Conservation (phyloP, 2,113 vertebrate species). For the Willisornis vidua region DNA sequence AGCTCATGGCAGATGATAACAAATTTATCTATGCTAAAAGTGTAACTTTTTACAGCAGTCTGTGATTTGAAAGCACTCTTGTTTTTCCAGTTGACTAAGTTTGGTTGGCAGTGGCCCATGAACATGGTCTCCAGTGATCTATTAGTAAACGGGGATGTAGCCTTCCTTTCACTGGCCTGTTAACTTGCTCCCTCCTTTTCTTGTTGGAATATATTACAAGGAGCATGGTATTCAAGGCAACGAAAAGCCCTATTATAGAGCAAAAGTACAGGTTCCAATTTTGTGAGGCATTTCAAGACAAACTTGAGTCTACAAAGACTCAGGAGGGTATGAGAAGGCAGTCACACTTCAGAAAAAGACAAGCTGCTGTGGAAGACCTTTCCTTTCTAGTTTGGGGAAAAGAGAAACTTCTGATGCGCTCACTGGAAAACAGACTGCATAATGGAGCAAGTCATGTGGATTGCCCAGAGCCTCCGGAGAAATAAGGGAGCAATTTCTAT, state of each 20-base stretch:
- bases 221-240: slow-evolving; percentile 71
- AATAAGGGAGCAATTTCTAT: slow-evolving; percentile 99
- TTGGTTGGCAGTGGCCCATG: slow-evolving; percentile 69
- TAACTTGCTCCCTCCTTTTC: slow-evolving; percentile 70
- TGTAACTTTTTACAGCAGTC: slow-evolving; percentile 40
- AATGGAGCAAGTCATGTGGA: slow-evolving; percentile 94
- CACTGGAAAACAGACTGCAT: slow-evolving; percentile 99
- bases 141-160: slow-evolving; percentile 84
- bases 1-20: slow-evolving; percentile 64
- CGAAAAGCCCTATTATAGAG: slow-evolving; percentile 76
- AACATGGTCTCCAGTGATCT: slow-evolving; percentile 82
- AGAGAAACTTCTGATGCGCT: slow-evolving; percentile 94
- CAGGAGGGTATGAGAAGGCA: slow-evolving; percentile 80
- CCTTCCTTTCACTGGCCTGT: slow-evolving; percentile 74
- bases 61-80: slow-evolving; percentile 57
- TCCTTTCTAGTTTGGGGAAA: slow-evolving; percentile 83
- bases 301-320: slow-evolving; percentile 76
- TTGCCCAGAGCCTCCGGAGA: slow-evolving; percentile 93
- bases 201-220: slow-evolving; percentile 81
- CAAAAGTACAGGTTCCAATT: slow-evolving; percentile 79
- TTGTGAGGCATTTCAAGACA: slow-evolving; percentile 82
- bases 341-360: slow-evolving; percentile 86
- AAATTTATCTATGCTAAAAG: slow-evolving; percentile 70
- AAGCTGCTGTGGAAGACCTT: slow-evolving; percentile 84
- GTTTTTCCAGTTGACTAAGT: slow-evolving; percentile 73